Conservation (phyloP, 2,113 vertebrate genomes). For the Harpagus bidentatus region DNA sequence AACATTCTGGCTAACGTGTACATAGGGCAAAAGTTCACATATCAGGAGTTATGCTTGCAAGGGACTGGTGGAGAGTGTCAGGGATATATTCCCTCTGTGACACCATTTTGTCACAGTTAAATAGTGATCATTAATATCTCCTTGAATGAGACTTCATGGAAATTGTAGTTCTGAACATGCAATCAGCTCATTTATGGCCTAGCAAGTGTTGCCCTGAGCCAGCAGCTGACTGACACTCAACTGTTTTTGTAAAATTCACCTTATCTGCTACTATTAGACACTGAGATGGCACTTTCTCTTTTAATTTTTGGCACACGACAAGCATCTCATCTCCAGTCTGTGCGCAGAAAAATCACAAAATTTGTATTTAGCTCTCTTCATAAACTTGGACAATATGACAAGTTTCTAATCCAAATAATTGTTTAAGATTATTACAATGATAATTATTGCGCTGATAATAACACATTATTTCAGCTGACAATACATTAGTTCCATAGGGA, state of each 20-base stretch:
- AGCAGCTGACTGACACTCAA: background rate
- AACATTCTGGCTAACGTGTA: background rate
- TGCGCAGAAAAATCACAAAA: background rate
- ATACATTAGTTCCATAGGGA: slow-evolving; percentile 32
- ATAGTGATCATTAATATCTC: slow-evolving; percentile 33
- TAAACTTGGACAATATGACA: slow-evolving; percentile 6
- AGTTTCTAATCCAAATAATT: slow-evolving; percentile 29
- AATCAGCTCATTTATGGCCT: slow-evolving; percentile 32
- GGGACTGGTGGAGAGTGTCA: background rate
- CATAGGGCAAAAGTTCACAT: background rate
- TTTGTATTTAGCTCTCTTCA: background rate
- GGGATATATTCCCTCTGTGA: background rate
- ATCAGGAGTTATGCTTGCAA: background rate
- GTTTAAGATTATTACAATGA: background rate
- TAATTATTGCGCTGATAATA: slow-evolving; percentile 33
- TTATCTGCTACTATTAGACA: background rate
- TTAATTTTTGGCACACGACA: background rate
- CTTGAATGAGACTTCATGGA: slow-evolving; percentile 11
- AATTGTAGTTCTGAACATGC: slow-evolving; percentile 33
- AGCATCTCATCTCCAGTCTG: background rate
- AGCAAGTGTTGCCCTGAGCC: background rate
- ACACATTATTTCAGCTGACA: slow-evolving; percentile 29
- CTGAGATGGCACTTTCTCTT: background rate
- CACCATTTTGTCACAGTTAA: background rate
- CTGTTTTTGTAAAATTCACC: background rate